Evolutionary conservation across 2,888 invertebrate genomes (phyloP).

Genomic region (Muscina levida): DNA sequence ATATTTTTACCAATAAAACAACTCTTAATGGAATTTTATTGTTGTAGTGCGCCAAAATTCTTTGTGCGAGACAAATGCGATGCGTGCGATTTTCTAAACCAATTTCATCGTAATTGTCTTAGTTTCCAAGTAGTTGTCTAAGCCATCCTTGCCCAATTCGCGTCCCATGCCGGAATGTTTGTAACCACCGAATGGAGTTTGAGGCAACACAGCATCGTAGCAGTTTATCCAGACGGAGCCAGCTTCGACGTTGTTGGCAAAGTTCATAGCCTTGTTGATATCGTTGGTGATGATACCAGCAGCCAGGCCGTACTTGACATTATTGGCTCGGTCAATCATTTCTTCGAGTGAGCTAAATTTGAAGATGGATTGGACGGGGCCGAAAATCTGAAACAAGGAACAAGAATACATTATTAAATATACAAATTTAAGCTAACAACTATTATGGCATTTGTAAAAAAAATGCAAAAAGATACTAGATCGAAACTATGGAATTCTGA

Average conservation of each 20-base stretch:
- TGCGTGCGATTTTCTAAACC: constrained; percentile 68
- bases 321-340: constrained; percentile 90
- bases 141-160: constrained; percentile 89
- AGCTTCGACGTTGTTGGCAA: constrained; percentile 87
- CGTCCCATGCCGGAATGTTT: constrained; percentile 93
- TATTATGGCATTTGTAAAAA: too few species aligned
- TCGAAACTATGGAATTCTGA: neutral
- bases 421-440: too few species aligned
- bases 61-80: too few species aligned
- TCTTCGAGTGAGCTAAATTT: constrained; percentile 88
- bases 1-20: too few species aligned
- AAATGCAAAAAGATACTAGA: neutral
- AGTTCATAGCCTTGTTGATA: constrained; percentile 87
- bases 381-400: constrained; percentile 86
- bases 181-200: constrained; percentile 94
- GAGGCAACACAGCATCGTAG: constrained; percentile 81
- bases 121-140: constrained; percentile 88
- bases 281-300: constrained; percentile 91
- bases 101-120: constrained; percentile 86
- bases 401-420: too few species aligned
- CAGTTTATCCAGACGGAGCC: constrained; percentile 88
- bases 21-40: too few species aligned
- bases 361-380: constrained; percentile 92
- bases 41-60: too few species aligned
- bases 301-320: constrained; percentile 89